These are phyloP conservation scores for Drosophila tropicalis DNA, from an alignment of 1,140 invertebrate genomes.

Conservation along the genomic window DNA sequence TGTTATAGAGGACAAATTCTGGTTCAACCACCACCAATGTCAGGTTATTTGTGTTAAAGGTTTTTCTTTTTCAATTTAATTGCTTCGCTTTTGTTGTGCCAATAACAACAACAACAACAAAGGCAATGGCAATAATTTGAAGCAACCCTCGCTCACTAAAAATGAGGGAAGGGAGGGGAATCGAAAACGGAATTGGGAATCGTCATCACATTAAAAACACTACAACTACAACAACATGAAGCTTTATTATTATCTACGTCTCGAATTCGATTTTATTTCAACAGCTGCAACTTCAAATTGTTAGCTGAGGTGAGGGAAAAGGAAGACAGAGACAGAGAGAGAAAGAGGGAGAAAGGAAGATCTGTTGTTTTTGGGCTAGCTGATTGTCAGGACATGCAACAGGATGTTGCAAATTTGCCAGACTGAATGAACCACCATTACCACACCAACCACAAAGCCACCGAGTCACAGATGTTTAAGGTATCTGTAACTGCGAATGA, in stretches of 20 bases:
- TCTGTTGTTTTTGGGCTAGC: background rate
- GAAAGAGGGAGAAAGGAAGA: background rate
- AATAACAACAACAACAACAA: slow-evolving; percentile 57
- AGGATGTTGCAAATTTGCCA: slow-evolving; percentile 67
- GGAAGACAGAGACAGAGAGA: background rate
- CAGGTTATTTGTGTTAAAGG: slow-evolving; percentile 31
- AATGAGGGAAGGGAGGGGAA: background rate
- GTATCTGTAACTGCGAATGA: slow-evolving; percentile 4
- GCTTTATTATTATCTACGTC: slow-evolving; percentile 11
- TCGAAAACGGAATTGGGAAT: slow-evolving; percentile 24
- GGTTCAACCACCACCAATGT: slow-evolving; percentile 16
- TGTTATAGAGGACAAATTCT: background rate
- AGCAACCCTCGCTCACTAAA: slow-evolving; percentile 62
- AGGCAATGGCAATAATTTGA: slow-evolving; percentile 43
- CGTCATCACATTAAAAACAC: slow-evolving; percentile 20
- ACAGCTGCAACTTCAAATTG: slow-evolving; percentile 36
- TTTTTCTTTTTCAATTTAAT: slow-evolving; percentile 69
- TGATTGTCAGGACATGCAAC: slow-evolving; percentile 56
- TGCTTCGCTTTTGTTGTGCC: slow-evolving; percentile 72
- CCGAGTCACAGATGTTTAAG: slow-evolving; percentile 52
- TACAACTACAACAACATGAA: slow-evolving; percentile 21
- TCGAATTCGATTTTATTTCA: slow-evolving; percentile 15
- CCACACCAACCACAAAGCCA: too few relatives aligned
- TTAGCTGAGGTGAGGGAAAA: background rate
- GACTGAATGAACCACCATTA: slow-evolving; percentile 16